A percentile compares a stretch with the other conserved stretches of the same genome.
These are phyloP conservation scores for Congeria kusceri DNA, from an alignment of 2,888 invertebrate genomes.

Conservation along the genomic window DNA sequence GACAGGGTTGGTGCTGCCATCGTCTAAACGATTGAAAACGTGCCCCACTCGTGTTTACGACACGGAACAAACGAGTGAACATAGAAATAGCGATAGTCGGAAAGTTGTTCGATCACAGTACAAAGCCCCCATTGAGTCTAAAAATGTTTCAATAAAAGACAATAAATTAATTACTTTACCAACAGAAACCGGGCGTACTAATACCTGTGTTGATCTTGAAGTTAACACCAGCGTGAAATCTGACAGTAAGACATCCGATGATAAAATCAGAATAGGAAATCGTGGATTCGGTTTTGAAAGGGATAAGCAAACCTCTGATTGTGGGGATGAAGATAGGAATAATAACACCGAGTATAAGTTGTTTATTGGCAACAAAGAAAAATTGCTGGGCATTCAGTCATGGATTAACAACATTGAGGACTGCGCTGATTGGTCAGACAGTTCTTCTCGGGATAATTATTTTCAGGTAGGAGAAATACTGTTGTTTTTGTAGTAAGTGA, in stretches of 20 bases:
- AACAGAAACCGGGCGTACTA: background rate
- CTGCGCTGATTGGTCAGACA: constrained; percentile 37
- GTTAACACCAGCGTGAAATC: constrained; percentile 6
- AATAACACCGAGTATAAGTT: constrained; percentile 32
- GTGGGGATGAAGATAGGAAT: constrained; percentile 15
- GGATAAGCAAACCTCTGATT: constrained; percentile 5
- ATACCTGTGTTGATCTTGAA: constrained; percentile 6
- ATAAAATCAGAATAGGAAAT: background rate
- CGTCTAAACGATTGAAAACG: background rate
- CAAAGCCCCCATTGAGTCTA: background rate
- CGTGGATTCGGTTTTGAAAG: background rate
- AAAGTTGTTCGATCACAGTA: constrained; percentile 26
- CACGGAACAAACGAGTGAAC: background rate
- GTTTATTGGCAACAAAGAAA: constrained; percentile 65
- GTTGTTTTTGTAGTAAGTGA: too few species aligned
- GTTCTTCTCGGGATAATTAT: constrained; percentile 17
- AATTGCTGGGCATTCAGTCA: constrained; percentile 64
- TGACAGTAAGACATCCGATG: background rate
- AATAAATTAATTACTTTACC: constrained; percentile 2
- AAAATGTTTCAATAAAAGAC: constrained; percentile 23
- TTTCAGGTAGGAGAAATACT: constrained; percentile 18
- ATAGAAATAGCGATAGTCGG: constrained; percentile 11
- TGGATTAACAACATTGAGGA: constrained; percentile 66
- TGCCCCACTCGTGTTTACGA: background rate
- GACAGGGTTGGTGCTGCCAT: background rate